Evolutionary conservation across 2,888 invertebrate genomes (phyloP).

Genomic region (Chymomyza amoena): DNA sequence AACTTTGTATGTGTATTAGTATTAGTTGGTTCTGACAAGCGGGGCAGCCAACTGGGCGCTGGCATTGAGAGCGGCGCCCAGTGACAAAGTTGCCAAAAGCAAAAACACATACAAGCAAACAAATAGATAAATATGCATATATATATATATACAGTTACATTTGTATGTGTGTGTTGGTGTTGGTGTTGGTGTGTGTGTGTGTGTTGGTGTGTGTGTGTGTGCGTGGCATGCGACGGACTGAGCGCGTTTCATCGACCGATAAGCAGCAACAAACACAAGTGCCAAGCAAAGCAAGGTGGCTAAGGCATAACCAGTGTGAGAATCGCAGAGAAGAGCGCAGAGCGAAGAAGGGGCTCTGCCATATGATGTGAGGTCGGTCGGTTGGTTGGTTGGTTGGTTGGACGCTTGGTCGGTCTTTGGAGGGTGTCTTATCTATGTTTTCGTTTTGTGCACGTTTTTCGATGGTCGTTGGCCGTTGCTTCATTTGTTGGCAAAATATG

Average conservation of each 20-base stretch:
- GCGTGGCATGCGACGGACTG: constrained; percentile 54
- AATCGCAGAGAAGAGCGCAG: background rate
- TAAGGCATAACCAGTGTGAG: background rate
- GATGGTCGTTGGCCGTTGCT: constrained; percentile 33
- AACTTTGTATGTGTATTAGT: background rate
- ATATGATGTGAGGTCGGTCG: background rate
- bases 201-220: constrained; percentile 6
- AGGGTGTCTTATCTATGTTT: constrained; percentile 59
- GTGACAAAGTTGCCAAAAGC: constrained; percentile 7
- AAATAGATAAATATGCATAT: constrained; percentile 1
- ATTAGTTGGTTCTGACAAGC: background rate
- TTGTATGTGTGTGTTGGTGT: constrained; percentile 1
- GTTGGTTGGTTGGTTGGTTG: too few species aligned
- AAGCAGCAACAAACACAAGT: constrained; percentile 28
- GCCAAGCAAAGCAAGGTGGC: constrained; percentile 10
- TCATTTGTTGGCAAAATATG: constrained; percentile 43
- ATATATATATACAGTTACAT: background rate
- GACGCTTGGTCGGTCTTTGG: background rate
- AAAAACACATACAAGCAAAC: constrained; percentile 1
- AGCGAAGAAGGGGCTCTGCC: background rate
- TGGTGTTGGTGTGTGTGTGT: background rate
- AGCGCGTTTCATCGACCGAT: constrained; percentile 54
- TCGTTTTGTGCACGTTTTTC: constrained; percentile 67
- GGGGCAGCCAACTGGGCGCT: constrained; percentile 5
- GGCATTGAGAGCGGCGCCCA: constrained; percentile 29